A percentile compares a stretch with the other conserved stretches of the same genome.
Evolutionary conservation across 2,113 vertebrate species (phyloP).

Genomic region (Mola mola): DNA sequence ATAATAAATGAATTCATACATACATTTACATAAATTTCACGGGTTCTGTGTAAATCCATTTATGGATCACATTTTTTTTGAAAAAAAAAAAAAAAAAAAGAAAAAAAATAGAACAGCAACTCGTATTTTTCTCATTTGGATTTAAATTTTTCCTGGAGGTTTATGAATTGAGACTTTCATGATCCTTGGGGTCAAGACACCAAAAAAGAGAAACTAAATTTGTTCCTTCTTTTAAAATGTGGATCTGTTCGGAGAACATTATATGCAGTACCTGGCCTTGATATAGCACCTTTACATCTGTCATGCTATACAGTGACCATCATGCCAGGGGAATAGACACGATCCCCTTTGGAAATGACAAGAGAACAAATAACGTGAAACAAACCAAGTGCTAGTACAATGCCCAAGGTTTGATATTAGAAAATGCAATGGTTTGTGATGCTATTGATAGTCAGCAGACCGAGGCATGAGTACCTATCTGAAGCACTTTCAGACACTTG

Average conservation of each 20-base stretch:
- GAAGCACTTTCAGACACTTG: constrained; percentile 45
- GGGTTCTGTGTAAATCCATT: constrained; percentile 63
- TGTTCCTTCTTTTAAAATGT: constrained; percentile 6
- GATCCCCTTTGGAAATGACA: constrained; percentile 51
- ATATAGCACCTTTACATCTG: constrained; percentile 70
- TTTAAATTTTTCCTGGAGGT: constrained; percentile 24
- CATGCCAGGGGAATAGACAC: constrained; percentile 73
- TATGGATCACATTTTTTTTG: constrained; percentile 59
- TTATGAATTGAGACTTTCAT: constrained; percentile 32
- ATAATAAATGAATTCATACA: constrained; percentile 74
- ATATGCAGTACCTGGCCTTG: constrained; percentile 54
- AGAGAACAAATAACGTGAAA: constrained; percentile 58
- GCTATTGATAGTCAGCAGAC: constrained; percentile 65
- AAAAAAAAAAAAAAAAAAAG: background rate
- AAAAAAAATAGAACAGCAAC: constrained; percentile 1
- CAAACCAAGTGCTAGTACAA: constrained; percentile 71
- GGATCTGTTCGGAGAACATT: constrained; percentile 7
- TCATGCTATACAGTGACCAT: constrained; percentile 79
- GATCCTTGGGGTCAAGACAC: constrained; percentile 1
- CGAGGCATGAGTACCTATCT: constrained; percentile 60
- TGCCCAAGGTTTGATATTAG: constrained; percentile 66
- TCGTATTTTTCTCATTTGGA: constrained; percentile 36
- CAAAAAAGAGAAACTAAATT: constrained; percentile 26
- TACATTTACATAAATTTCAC: constrained; percentile 75
- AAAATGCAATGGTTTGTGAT: constrained; percentile 65